Conservation (phyloP, 53 echinoderm and acorn worm genomes). For the Stichopus horrens region DNA sequence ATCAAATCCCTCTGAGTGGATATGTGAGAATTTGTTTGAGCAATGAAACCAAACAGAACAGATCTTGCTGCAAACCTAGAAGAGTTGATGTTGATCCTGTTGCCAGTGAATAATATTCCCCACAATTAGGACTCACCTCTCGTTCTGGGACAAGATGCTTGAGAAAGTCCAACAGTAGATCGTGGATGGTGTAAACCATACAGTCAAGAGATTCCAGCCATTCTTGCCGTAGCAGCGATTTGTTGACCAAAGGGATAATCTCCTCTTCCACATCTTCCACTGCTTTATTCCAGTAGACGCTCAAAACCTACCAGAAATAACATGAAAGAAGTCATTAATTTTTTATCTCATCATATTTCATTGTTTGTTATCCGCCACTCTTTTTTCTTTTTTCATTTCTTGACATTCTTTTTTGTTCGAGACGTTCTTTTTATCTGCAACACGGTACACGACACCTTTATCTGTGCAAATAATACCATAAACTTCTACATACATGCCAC, state of each 20-base stretch:
- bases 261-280: slow-evolving; percentile 84
- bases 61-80: too few relatives aligned
- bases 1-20: too few relatives aligned
- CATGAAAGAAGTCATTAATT: neutral
- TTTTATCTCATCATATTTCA: neutral
- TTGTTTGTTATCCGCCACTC: too few relatives aligned
- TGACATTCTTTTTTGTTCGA: neutral
- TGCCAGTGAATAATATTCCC: too few relatives aligned
- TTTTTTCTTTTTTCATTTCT: neutral
- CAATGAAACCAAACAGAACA: too few relatives aligned
- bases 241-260: slow-evolving; percentile 76
- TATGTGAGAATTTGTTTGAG: too few relatives aligned
- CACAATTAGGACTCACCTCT: neutral
- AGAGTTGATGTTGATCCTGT: too few relatives aligned
- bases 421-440: neutral
- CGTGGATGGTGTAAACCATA: slow-evolving; percentile 76
- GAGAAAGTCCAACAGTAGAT: slow-evolving; percentile 80
- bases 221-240: slow-evolving; percentile 81
- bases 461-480: too few relatives aligned
- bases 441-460: too few relatives aligned
- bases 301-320: slow-evolving; percentile 58
- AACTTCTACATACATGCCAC: too few relatives aligned
- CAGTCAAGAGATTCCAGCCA: slow-evolving; percentile 70
- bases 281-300: slow-evolving; percentile 70
- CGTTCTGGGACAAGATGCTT: slow-evolving; percentile 36